Percentiles rank a stretch among this genome's conserved stretches.
These are phyloP conservation scores for Atethmia centrago DNA, from an alignment of 2,888 invertebrate genomes.

Conservation along the genomic window DNA sequence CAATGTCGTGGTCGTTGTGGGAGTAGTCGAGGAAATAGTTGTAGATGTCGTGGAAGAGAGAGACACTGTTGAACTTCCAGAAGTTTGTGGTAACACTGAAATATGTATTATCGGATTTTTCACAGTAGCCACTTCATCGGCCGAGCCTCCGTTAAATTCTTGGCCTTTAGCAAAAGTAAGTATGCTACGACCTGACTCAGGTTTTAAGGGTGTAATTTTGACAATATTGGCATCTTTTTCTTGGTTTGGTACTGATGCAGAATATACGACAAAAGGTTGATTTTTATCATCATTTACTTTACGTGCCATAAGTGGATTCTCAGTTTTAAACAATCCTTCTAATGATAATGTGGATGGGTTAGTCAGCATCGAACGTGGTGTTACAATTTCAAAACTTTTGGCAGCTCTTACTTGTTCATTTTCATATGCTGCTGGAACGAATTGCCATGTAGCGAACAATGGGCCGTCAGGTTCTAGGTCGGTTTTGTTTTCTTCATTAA, in stretches of 20 bases:
- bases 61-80: conserved; percentile 63
- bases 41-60: conserved; percentile 62
- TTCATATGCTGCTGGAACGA: conserved; percentile 88
- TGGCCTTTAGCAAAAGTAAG: conserved; percentile 85
- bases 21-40: conserved; percentile 57
- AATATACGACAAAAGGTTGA: conserved; percentile 87
- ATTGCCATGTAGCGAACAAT: conserved; percentile 82
- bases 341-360: conserved; percentile 93
- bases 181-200: conserved; percentile 80
- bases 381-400: conserved; percentile 82
- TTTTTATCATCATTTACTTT: conserved; percentile 75
- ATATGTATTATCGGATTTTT: conserved; percentile 77
- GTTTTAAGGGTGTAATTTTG: conserved; percentile 79
- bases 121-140: conserved; percentile 72
- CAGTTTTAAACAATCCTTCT: conserved; percentile 92
- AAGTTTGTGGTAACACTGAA: conserved; percentile 70
- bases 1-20: conserved; percentile 62
- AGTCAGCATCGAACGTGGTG: conserved; percentile 80
- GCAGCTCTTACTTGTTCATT: conserved; percentile 79
- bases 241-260: conserved; percentile 80
- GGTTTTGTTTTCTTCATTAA: conserved; percentile 83
- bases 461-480: conserved; percentile 74
- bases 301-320: conserved; percentile 81
- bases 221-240: conserved; percentile 80
- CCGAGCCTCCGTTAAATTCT: conserved; percentile 80